Evolutionary conservation across 2,888 invertebrate genomes (phyloP), one percentile per base, ranked within the genome.

Genomic region (Ophion obscuratus): DNA sequence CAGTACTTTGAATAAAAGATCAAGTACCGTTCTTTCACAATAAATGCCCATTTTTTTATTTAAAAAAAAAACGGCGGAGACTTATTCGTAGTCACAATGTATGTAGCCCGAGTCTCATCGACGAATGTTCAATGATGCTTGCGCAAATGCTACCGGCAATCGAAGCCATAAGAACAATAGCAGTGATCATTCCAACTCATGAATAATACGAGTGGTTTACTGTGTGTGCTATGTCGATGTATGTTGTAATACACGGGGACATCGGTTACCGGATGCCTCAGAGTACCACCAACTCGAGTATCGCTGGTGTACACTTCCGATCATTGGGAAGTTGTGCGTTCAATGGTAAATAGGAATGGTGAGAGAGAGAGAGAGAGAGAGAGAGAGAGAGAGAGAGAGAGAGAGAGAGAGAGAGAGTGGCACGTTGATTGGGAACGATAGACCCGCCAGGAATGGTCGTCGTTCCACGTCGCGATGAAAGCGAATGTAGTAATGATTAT

Each of bases 81-180:
- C 24, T 24, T 24, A 24, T 24, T 24, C 24, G 24, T 24, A 1
- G 2, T 1, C 24, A 24, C 24, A 24, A 24, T 1, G 2, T 24
- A 24, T 31, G 53, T 17, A 53, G 53, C 11, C 11, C 9, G 10
- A 64, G 64, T 67, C 44, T 20, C 44, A 47, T 62, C n/a, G 36
- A 76, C 75, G 64, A 71, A 71, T 44, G 44, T 68, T 31, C 57
- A 76, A 70, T 80, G 71, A 75, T 59, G 59, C 27, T 78, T 31
- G 64, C 24, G 64, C 62, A 53, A 70, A 74, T 66, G 57, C 59
- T 40, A 61, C 66, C 53, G 70, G 71, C 76, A 71, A 84, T 84
- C 71, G 66, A 71, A 76, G 71, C 71, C 31, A 64, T 76, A 71
- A 66, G 80, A 84, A 84, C 84, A 84, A 84, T 84, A 40, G 80